A percentile compares a stretch with the other conserved stretches of the same genome.
Conservation (phyloP, 2,888 invertebrate species). For the Molanna angustata region DNA sequence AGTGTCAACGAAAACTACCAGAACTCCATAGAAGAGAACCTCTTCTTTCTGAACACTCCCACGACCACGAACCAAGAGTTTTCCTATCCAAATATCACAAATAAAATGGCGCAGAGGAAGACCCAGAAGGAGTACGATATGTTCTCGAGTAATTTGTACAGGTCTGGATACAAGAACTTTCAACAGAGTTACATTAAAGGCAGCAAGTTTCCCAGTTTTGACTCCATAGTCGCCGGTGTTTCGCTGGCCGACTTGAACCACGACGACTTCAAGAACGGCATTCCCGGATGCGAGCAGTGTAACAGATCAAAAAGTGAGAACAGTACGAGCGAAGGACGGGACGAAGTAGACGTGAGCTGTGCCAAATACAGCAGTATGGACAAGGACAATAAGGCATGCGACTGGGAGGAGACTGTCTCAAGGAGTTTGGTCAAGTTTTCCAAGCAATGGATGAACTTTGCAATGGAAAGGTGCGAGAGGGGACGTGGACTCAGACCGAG, state of each 20-base stretch:
- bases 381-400: constrained; percentile 37
- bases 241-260: constrained; percentile 25
- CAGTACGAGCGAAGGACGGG: constrained; percentile 42
- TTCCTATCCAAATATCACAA: constrained; percentile 12
- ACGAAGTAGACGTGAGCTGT: constrained; percentile 54
- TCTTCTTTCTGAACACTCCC: constrained; percentile 23
- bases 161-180: constrained; percentile 15
- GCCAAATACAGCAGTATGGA: constrained; percentile 45
- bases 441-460: constrained; percentile 87
- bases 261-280: constrained; percentile 26
- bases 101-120: background rate
- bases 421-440: constrained; percentile 67
- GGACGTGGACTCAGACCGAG: constrained; percentile 75
- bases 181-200: constrained; percentile 9
- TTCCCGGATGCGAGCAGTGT: constrained; percentile 36
- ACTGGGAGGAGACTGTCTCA: constrained; percentile 49
- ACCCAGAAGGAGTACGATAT: constrained; percentile 20
- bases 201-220: constrained; percentile 23
- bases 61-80: constrained; percentile 28
- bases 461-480: constrained; percentile 77
- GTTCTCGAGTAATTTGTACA: constrained; percentile 18
- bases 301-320: constrained; percentile 41
- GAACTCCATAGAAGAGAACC: constrained; percentile 28
- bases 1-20: constrained; percentile 27
- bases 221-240: constrained; percentile 13